Evolutionary conservation across 2,888 invertebrate genomes (phyloP).

Genomic region (Agrochola lychnidis): DNA sequence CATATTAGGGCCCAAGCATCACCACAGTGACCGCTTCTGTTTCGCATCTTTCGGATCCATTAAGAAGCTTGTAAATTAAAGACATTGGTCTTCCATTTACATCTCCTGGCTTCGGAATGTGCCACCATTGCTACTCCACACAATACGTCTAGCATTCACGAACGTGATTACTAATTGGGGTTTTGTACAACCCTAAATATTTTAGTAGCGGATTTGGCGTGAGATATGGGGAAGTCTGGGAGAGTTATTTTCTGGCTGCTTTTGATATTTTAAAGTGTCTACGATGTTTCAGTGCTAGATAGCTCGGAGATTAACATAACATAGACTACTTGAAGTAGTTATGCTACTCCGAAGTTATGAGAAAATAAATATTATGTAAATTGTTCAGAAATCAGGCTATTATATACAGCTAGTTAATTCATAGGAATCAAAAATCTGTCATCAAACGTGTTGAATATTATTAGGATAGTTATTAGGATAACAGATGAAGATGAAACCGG

Average conservation of each 20-base stretch:
- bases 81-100: background rate
- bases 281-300: background rate
- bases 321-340: background rate
- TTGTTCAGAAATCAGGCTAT: background rate
- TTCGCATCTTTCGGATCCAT: background rate
- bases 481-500: background rate
- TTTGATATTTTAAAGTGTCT: background rate
- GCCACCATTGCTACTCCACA: conserved; percentile 36
- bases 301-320: background rate
- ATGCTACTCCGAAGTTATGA: background rate
- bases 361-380: no score
- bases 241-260: conserved; percentile 4
- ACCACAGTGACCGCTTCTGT: background rate
- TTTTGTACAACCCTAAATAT: conserved; percentile 24
- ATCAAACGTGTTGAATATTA: background rate
- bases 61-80: background rate
- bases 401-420: no score
- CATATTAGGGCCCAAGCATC: background rate
- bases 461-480: background rate
- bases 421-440: background rate
- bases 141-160: no score
- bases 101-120: conserved; percentile 15
- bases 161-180: conserved; percentile 26
- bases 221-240: background rate
- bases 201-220: conserved; percentile 16